A percentile compares a stretch with the other conserved stretches of the same genome.
Evolutionary conservation across 2,797 vertebrate genomes (phyloP).

Genomic region (Sardinella longiceps): DNA sequence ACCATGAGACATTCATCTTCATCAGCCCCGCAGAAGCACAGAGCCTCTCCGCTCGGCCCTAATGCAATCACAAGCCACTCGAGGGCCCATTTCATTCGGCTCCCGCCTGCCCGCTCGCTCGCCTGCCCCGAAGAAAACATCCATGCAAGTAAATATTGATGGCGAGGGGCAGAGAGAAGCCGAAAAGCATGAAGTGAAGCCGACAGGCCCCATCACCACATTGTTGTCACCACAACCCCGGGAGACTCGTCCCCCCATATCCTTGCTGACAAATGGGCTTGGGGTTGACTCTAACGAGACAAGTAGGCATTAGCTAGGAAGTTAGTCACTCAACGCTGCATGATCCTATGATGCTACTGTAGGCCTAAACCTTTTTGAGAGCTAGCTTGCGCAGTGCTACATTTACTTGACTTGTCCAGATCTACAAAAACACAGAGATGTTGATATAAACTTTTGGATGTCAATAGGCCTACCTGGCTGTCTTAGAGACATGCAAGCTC

Average conservation of each 20-base stretch:
- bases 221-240: not conserved
- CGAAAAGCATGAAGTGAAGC: not conserved
- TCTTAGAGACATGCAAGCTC: too few relatives aligned
- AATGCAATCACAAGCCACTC: slow-evolving; percentile 27
- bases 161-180: not conserved
- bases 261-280: not conserved
- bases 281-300: not conserved
- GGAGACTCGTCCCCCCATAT: not conserved
- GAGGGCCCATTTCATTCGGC: not conserved
- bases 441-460: too few relatives aligned
- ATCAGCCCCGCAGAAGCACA: not conserved
- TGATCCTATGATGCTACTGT: not conserved
- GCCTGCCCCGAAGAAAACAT: not conserved
- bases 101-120: not conserved
- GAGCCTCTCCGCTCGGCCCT: not conserved
- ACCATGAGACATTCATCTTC: slow-evolving; percentile 22
- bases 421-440: not conserved
- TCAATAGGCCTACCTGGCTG: too few relatives aligned
- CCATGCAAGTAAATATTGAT: slow-evolving; percentile 21
- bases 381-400: not conserved
- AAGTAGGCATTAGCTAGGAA: not conserved
- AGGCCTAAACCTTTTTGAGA: not conserved
- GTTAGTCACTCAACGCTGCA: not conserved
- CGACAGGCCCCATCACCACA: not conserved
- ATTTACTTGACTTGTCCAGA: not conserved